Conservation (phyloP, 2,113 vertebrate genomes). For the Mirza zaza region DNA sequence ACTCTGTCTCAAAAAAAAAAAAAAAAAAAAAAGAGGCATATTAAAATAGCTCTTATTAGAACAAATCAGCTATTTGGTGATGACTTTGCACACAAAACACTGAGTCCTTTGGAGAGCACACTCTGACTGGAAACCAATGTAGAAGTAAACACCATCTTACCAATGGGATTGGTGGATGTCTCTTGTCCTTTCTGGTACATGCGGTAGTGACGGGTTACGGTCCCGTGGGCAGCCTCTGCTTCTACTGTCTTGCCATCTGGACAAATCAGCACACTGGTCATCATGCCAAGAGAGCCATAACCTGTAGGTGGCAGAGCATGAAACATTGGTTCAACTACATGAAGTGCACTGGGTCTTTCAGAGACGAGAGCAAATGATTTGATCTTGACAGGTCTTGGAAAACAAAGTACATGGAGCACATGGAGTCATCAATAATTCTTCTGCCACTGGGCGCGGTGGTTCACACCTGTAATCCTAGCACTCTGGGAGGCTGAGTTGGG, state of each 20-base stretch:
- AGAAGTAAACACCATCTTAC: slow-evolving; percentile 80
- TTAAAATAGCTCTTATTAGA: neutral
- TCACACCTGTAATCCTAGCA: too few relatives aligned
- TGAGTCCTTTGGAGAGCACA: neutral
- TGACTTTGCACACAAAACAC: neutral
- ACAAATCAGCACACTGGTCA: slow-evolving; percentile 97
- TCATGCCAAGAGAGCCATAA: slow-evolving; percentile 98
- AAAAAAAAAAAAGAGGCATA: neutral
- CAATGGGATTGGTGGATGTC: slow-evolving; percentile 98
- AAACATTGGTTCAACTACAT: neutral
- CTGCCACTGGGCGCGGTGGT: neutral
- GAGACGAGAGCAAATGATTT: neutral
- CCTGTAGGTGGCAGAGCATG: slow-evolving; percentile 82
- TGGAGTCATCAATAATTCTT: neutral
- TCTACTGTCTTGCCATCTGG: slow-evolving; percentile 97
- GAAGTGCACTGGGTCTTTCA: neutral
- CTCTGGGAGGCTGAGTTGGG: too few relatives aligned
- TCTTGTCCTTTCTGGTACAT: slow-evolving; percentile 97
- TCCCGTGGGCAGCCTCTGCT: slow-evolving; percentile 97
- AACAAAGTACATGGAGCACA: neutral
- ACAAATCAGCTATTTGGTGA: neutral
- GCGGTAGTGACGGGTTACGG: slow-evolving; percentile 96
- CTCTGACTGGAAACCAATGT: neutral
- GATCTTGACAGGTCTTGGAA: neutral
- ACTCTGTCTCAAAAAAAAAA: too few relatives aligned